Conservation (phyloP, 2,888 invertebrate species). For the Drosophila parthenogenetica region DNA sequence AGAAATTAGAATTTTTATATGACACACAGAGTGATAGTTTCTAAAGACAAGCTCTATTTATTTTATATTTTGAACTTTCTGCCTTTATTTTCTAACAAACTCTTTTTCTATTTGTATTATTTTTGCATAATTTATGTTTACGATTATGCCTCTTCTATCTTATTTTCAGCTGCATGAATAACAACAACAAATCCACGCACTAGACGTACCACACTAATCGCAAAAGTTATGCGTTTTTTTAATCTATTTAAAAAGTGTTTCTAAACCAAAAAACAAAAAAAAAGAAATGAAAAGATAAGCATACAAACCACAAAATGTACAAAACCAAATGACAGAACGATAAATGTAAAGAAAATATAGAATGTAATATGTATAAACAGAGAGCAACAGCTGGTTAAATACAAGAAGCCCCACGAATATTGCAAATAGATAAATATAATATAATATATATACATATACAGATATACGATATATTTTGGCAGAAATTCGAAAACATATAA, state of each 20-base stretch:
- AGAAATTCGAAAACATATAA: constrained; percentile 23
- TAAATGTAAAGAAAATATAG: constrained; percentile 24
- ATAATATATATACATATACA: constrained; percentile 35
- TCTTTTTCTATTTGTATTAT: constrained; percentile 8
- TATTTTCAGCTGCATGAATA: constrained; percentile 85
- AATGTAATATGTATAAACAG: constrained; percentile 38
- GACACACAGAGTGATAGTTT: constrained; percentile 1
- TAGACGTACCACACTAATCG: constrained; percentile 83
- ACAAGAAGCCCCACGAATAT: constrained; percentile 41
- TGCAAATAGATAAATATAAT: constrained; percentile 30
- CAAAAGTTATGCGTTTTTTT: constrained; percentile 82
- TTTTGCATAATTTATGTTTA: constrained; percentile 46
- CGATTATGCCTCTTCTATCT: constrained; percentile 68
- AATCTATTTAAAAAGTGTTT: constrained; percentile 84
- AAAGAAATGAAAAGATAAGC: constrained; percentile 28
- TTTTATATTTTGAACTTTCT: no score
- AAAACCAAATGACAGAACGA: constrained; percentile 14
- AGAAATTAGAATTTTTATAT: constrained; percentile 24
- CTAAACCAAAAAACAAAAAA: constrained; percentile 57
- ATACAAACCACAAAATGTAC: constrained; percentile 16
- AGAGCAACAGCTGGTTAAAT: constrained; percentile 22
- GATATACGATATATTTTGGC: constrained; percentile 44
- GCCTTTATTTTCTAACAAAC: constrained; percentile 2
- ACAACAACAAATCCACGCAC: constrained; percentile 83
- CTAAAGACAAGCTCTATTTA: constrained; percentile 1